These are phyloP conservation scores for Dugesia japonica DNA, from an alignment of 2,888 invertebrate genomes.

Conservation along the genomic window DNA sequence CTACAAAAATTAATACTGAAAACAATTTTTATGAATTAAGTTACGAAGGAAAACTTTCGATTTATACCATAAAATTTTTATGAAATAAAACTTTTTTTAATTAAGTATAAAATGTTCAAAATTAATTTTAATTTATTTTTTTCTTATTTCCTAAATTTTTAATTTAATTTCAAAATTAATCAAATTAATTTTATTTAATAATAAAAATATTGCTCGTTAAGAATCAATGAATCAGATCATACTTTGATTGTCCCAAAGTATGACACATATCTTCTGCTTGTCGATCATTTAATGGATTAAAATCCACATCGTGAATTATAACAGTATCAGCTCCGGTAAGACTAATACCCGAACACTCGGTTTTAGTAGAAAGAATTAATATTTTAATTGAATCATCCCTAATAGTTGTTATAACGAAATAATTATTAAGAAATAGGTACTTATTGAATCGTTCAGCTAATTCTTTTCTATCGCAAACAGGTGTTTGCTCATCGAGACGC, in stretches of 20 bases:
- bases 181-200: neutral
- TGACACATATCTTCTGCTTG: neutral
- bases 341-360: neutral
- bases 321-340: neutral
- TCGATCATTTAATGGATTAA: neutral
- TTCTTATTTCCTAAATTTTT: no score
- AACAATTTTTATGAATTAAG: no score
- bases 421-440: constrained; percentile 66
- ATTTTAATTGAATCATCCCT: constrained; percentile 5
- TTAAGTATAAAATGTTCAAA: no score
- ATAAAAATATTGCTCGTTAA: neutral
- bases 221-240: neutral
- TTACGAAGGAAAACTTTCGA: no score
- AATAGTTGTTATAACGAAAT: constrained; percentile 52
- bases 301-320: neutral
- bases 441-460: constrained; percentile 69
- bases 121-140: no score
- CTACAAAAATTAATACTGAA: no score
- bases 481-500: constrained; percentile 74
- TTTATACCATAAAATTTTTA: no score
- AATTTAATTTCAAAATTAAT: no score
- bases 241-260: neutral
- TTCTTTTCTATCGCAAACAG: constrained; percentile 56
- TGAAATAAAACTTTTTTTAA: no score
- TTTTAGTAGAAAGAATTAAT: neutral